Conservation (phyloP, 1,140 invertebrate species). For the Tribolium castaneum region DNA sequence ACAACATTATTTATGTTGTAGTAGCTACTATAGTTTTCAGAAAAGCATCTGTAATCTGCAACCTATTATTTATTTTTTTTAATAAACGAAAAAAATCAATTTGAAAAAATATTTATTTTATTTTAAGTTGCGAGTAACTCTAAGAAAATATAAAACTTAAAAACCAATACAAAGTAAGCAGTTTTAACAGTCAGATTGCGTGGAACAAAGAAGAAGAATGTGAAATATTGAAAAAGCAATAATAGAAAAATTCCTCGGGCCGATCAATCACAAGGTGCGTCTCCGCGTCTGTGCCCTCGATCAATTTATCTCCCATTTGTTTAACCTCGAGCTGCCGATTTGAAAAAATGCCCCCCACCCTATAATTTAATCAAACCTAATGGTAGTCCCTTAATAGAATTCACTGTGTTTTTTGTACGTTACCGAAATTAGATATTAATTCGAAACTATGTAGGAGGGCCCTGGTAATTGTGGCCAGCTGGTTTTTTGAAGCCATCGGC, state of each 20-base stretch:
- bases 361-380: constrained; percentile 36
- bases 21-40: too few species aligned
- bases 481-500: constrained; percentile 11
- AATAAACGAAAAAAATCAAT: too few species aligned
- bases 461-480: constrained; percentile 19
- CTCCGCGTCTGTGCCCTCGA: neutral
- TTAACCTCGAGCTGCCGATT: constrained; percentile 22
- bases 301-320: constrained; percentile 33
- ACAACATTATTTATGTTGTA: too few species aligned
- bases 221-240: too few species aligned
- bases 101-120: too few species aligned
- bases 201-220: too few species aligned
- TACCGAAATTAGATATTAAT: constrained; percentile 35
- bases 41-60: too few species aligned
- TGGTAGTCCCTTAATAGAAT: constrained; percentile 21
- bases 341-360: constrained; percentile 19
- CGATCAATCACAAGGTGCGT: neutral
- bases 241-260: neutral
- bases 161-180: too few species aligned
- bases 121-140: too few species aligned
- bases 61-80: too few species aligned
- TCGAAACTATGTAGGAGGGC: constrained; percentile 34
- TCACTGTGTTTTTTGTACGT: constrained; percentile 11
- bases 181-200: too few species aligned
- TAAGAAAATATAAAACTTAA: too few species aligned